These are phyloP conservation scores for Leptinotarsa juncta DNA, from an alignment of 2,888 invertebrate genomes.

Conservation along the genomic window DNA sequence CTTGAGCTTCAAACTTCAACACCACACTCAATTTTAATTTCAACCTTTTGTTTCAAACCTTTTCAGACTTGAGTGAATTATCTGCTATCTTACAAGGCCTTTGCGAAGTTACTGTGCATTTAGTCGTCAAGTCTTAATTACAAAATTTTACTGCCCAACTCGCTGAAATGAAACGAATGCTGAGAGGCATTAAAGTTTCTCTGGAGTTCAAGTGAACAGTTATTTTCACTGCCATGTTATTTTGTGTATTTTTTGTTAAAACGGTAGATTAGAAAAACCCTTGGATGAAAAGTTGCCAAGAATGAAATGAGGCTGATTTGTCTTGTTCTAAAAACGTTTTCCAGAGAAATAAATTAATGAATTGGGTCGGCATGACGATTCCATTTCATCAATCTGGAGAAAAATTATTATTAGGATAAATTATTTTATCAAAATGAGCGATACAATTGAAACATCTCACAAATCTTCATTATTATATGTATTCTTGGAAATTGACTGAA, in stretches of 20 bases:
- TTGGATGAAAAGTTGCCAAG: too few species aligned
- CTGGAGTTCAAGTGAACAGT: not conserved
- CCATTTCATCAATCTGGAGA: too few species aligned
- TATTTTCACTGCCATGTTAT: not conserved
- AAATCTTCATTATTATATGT: too few species aligned
- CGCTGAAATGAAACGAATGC: constrained; percentile 4
- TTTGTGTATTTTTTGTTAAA: not conserved
- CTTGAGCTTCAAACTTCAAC: not conserved
- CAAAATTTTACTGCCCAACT: constrained; percentile 10
- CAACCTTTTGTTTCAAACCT: constrained; percentile 3
- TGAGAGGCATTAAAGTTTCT: not conserved
- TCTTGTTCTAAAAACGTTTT: too few species aligned
- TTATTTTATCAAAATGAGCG: too few species aligned
- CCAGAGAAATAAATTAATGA: too few species aligned
- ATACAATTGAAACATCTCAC: too few species aligned
- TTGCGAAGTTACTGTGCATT: not conserved
- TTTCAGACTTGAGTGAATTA: constrained; percentile 3
- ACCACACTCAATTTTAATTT: not conserved
- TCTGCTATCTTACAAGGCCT: not conserved
- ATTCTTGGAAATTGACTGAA: too few species aligned
- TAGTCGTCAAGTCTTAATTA: constrained; percentile 18
- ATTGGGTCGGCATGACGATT: too few species aligned
- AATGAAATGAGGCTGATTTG: too few species aligned
- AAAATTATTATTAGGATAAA: too few species aligned
- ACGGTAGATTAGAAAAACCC: not conserved